phyloP scores from a whole-genome alignment of 2,797 vertebrate genomes.

The Galagoides demidoff region DNA sequence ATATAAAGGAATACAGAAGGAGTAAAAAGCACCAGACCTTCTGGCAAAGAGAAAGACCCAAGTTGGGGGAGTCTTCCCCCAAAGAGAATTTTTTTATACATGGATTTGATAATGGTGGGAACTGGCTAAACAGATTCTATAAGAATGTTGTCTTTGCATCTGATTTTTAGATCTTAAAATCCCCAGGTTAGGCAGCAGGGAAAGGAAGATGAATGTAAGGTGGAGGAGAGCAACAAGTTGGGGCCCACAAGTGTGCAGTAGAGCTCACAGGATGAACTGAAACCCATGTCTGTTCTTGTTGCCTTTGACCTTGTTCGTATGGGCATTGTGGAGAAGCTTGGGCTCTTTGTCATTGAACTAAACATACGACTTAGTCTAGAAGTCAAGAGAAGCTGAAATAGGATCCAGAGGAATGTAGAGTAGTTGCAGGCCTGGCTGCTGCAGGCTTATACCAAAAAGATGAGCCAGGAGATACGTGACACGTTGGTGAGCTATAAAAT shows the following conservation, averaged over 20 bases:
- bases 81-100: neutral
- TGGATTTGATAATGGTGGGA: neutral
- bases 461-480: neutral
- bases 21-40: no score
- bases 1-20: no score
- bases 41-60: no score
- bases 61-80: no score
- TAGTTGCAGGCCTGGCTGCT: neutral
- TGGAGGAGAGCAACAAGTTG: neutral
- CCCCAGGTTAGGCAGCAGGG: neutral
- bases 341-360: conserved; percentile 2
- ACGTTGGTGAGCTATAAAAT: neutral
- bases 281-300: neutral
- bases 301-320: neutral
- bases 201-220: neutral
- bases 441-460: neutral
- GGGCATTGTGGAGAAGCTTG: neutral
- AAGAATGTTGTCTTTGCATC: neutral
- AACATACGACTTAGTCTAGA: neutral
- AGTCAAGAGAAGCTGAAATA: neutral
- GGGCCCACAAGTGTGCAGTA: neutral
- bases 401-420: neutral
- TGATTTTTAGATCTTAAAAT: neutral
- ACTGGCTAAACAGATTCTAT: neutral
- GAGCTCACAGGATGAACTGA: neutral